Conservation (phyloP, 2,888 invertebrate genomes). For the Alcis repandata region DNA sequence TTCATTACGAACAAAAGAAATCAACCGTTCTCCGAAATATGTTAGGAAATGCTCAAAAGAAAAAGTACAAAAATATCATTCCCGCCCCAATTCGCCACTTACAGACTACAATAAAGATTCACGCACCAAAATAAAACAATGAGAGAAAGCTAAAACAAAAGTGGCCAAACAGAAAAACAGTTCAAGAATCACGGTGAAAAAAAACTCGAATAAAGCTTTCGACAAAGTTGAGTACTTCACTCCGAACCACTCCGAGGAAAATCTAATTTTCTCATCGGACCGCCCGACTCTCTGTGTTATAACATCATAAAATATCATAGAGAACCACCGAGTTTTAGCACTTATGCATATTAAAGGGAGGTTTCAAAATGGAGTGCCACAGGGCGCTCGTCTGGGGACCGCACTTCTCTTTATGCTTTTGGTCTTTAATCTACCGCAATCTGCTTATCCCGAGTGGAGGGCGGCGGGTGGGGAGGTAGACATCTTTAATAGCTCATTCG, state of each 20-base stretch:
- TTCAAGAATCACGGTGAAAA: slow-evolving; percentile 75
- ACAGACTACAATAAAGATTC: slow-evolving; percentile 65
- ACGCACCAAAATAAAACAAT: slow-evolving; percentile 76
- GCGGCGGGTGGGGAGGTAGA: slow-evolving; percentile 67
- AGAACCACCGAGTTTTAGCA: slow-evolving; percentile 72
- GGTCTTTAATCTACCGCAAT: slow-evolving; percentile 87
- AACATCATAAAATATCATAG: slow-evolving; percentile 77
- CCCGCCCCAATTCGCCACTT: slow-evolving; percentile 58
- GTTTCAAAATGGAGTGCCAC: slow-evolving; percentile 71
- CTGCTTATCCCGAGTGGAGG: slow-evolving; percentile 81
- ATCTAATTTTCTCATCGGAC: slow-evolving; percentile 84
- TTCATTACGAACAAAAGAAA: slow-evolving; percentile 26
- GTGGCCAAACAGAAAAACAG: slow-evolving; percentile 77
- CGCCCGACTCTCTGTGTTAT: slow-evolving; percentile 66
- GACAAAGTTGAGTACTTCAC: slow-evolving; percentile 79
- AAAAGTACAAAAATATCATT: slow-evolving; percentile 53
- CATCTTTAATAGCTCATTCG: slow-evolving; percentile 87
- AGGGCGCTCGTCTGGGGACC: slow-evolving; percentile 62
- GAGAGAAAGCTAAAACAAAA: slow-evolving; percentile 70
- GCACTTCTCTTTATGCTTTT: slow-evolving; percentile 77
- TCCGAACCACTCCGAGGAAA: slow-evolving; percentile 76
- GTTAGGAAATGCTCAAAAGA: slow-evolving; percentile 50
- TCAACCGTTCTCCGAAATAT: slow-evolving; percentile 44
- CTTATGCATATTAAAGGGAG: slow-evolving; percentile 75
- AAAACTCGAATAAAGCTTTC: slow-evolving; percentile 75